phyloP scores from a whole-genome alignment of 2,797 vertebrate genomes.

The Melanogrammus aeglefinus region DNA sequence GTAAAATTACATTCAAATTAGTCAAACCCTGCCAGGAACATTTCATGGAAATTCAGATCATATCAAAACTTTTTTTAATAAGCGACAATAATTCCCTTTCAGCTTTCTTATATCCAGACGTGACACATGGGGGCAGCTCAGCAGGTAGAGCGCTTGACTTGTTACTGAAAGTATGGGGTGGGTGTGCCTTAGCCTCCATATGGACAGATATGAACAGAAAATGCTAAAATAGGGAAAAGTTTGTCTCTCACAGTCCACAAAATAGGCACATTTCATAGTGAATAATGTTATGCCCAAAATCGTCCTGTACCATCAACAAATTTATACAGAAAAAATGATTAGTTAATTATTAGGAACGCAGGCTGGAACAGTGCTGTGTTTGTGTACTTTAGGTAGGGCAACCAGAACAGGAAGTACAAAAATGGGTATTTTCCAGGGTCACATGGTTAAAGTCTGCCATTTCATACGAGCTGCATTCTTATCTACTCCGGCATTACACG shows the following conservation, averaged over 20 bases:
- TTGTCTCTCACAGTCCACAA: neutral
- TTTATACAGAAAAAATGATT: neutral
- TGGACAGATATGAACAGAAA: neutral
- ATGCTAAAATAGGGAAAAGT: neutral
- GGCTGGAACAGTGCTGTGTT: neutral
- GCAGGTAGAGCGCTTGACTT: too few relatives aligned
- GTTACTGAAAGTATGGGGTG: too few relatives aligned
- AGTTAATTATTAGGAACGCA: neutral
- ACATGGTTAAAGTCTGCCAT: conserved; percentile 6
- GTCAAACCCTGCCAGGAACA: too few relatives aligned
- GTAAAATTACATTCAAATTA: too few relatives aligned
- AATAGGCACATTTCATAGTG: neutral
- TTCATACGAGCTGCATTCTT: neutral
- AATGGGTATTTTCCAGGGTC: neutral
- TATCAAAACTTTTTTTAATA: too few relatives aligned
- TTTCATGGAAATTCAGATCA: too few relatives aligned
- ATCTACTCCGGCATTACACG: neutral
- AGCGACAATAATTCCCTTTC: neutral
- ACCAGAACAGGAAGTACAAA: neutral
- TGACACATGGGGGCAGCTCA: neutral
- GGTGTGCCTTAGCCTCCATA: neutral
- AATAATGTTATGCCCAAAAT: conserved; percentile 10
- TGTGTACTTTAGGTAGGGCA: neutral
- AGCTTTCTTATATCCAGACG: neutral
- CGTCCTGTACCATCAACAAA: neutral